Evolutionary conservation across 2,888 invertebrate genomes (phyloP).

Genomic region (Willowsia nigromaculata): DNA sequence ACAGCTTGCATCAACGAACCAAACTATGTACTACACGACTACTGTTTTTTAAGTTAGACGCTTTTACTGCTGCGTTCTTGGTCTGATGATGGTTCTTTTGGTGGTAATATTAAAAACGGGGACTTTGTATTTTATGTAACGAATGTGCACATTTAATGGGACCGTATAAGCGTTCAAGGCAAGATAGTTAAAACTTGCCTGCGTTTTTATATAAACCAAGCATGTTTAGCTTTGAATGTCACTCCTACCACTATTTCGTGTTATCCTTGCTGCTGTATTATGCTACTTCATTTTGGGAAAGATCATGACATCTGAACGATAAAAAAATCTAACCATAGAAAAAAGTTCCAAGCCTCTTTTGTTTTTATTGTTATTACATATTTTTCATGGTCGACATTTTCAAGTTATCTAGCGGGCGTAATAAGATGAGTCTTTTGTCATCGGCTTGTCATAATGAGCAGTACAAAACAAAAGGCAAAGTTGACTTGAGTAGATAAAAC

Average conservation of each 20-base stretch:
- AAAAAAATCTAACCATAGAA: background rate
- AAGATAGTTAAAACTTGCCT: too few species aligned
- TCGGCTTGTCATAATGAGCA: background rate
- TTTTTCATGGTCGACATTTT: constrained; percentile 30
- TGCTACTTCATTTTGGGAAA: background rate
- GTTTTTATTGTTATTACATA: constrained; percentile 34
- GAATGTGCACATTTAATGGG: constrained; percentile 18
- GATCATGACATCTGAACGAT: constrained; percentile 2
- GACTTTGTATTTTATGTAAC: background rate
- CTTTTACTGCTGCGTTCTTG: background rate
- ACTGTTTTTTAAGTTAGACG: background rate
- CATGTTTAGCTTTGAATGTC: too few species aligned
- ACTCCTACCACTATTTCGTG: too few species aligned
- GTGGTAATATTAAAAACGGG: constrained; percentile 31
- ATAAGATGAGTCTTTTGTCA: background rate
- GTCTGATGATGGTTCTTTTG: constrained; percentile 1
- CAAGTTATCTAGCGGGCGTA: background rate
- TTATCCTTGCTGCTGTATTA: background rate
- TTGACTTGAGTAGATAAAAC: background rate
- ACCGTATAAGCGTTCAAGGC: background rate
- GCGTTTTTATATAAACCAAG: too few species aligned
- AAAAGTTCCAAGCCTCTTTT: background rate
- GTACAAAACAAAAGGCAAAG: background rate
- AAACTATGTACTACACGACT: background rate
- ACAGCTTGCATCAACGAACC: constrained; percentile 5